phyloP scores from a whole-genome alignment of 1,140 invertebrate genomes.

The Sycophila sp. region DNA sequence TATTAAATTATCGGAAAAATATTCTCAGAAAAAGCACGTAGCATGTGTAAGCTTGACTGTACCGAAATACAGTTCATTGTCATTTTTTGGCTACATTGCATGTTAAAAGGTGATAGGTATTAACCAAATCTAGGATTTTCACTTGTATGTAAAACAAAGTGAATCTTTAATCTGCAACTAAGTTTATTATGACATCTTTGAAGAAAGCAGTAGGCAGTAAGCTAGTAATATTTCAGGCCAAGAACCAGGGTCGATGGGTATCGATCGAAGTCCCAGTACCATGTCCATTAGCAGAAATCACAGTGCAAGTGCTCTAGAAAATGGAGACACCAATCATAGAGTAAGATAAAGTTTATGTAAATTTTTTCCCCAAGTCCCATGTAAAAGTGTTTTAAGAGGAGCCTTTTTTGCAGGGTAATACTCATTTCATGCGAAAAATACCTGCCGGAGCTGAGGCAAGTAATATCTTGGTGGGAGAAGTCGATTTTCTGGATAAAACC shows the following conservation, averaged over 20 bases:
- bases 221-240: constrained; percentile 61
- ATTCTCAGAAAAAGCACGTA: constrained; percentile 9
- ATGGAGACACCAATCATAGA: constrained; percentile 75
- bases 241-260: constrained; percentile 63
- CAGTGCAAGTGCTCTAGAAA: constrained; percentile 75
- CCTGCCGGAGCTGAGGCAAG: constrained; percentile 96
- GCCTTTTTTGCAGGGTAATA: constrained; percentile 75
- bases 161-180: neutral
- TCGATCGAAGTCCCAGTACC: constrained; percentile 82
- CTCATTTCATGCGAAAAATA: constrained; percentile 96
- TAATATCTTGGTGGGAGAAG: constrained; percentile 97
- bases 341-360: constrained; percentile 41
- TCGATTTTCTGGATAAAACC: constrained; percentile 93
- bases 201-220: constrained; percentile 57
- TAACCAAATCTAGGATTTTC: neutral
- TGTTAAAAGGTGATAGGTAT: neutral
- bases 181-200: constrained; percentile 2
- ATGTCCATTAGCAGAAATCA: constrained; percentile 82
- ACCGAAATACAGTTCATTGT: neutral
- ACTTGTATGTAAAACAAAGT: neutral
- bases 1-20: neutral
- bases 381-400: neutral
- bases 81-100: constrained; percentile 21
- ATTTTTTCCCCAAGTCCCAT: neutral
- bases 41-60: constrained; percentile 21